A percentile compares a stretch with the other conserved stretches of the same genome.
These are phyloP conservation scores for Sarcophaga peregrina DNA, from an alignment of 1,140 invertebrate genomes.

Conservation along the genomic window DNA sequence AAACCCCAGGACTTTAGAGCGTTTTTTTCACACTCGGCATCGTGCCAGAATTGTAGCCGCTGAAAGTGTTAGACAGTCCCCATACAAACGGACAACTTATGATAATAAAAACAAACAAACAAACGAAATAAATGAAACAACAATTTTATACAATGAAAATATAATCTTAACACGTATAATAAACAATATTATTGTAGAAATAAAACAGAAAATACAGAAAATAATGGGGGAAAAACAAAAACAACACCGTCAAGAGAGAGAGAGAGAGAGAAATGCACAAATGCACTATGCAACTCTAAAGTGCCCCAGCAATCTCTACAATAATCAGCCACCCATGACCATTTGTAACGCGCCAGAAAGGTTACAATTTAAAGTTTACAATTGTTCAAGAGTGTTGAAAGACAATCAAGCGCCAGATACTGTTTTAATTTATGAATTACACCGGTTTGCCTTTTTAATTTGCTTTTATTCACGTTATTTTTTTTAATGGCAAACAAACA, in stretches of 20 bases:
- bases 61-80: constrained; percentile 6
- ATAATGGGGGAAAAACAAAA: too few relatives aligned
- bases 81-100: too few relatives aligned
- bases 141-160: background rate
- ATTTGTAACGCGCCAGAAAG: background rate
- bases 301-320: background rate
- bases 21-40: background rate
- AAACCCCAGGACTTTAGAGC: background rate
- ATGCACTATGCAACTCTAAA: background rate
- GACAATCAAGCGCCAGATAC: constrained; percentile 1
- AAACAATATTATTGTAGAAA: background rate
- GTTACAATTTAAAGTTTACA: constrained; percentile 8
- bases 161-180: constrained; percentile 3
- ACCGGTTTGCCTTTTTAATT: too few relatives aligned
- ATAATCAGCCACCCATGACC: constrained; percentile 18
- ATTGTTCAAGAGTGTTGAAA: constrained; percentile 21
- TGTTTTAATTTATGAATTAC: background rate
- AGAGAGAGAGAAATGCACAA: too few relatives aligned
- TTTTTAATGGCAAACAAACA: background rate
- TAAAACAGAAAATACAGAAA: too few relatives aligned
- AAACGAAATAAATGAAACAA: background rate
- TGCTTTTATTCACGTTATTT: too few relatives aligned
- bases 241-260: background rate
- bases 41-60: background rate
- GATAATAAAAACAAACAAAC: too few relatives aligned